phyloP scores from a whole-genome alignment of 2,888 invertebrate species.

The Tachystola acroxantha region DNA sequence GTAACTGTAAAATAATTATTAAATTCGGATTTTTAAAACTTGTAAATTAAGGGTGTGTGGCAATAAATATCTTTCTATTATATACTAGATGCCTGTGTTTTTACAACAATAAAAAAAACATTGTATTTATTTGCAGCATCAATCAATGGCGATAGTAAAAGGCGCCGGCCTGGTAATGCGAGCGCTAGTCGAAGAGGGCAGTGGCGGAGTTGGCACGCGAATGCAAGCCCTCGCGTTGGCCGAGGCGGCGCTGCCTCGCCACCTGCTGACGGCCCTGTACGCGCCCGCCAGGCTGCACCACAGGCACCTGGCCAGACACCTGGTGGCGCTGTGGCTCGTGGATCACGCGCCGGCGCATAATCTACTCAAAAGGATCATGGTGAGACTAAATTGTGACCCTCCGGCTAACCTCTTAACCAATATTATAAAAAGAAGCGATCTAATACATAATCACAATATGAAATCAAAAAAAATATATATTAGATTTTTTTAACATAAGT shows the following conservation, averaged over 20 bases:
- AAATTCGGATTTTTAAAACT: too few relatives aligned
- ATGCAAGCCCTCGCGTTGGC: constrained; percentile 98
- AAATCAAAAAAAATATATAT: too few relatives aligned
- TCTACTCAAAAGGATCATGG: constrained; percentile 92
- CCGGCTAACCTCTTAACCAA: too few relatives aligned
- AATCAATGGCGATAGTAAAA: constrained; percentile 98
- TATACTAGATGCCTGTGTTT: too few relatives aligned
- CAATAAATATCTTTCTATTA: too few relatives aligned
- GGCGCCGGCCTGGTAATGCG: constrained; percentile 98
- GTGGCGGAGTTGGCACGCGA: constrained; percentile 91
- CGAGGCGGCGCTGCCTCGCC: constrained; percentile 96
- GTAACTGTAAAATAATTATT: too few relatives aligned
- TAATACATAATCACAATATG: too few relatives aligned
- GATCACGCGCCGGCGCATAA: constrained; percentile 95
- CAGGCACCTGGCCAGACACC: constrained; percentile 92
- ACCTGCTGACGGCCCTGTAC: constrained; percentile 93
- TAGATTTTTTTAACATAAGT: too few relatives aligned
- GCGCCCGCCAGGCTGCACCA: constrained; percentile 91
- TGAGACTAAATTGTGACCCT: too few relatives aligned
- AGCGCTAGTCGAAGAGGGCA: constrained; percentile 98
- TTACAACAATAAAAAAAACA: too few relatives aligned
- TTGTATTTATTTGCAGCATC: constrained; percentile 90
- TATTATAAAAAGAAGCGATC: too few relatives aligned
- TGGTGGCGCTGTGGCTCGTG: constrained; percentile 97
- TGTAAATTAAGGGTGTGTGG: too few relatives aligned